Base-by-base conservation (phyloP, 2,888 invertebrate species). In the Clitarchus hookeri region DNA sequence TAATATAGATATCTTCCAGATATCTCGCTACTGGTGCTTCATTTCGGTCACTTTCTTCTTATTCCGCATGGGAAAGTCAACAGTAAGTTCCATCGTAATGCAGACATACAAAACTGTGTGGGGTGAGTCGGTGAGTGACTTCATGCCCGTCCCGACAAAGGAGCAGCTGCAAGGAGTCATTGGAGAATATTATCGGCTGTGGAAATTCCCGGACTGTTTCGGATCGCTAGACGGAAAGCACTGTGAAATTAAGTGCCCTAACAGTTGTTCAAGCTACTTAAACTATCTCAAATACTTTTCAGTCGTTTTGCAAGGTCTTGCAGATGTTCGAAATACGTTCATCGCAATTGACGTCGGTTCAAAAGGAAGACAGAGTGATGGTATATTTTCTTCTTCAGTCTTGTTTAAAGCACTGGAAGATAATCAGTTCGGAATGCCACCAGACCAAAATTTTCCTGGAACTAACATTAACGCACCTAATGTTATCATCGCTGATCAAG, bases 161-260 rank as follows among this genome's bases (percentile, higher is more conserved):
- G 82, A 82, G 44, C 16, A 82, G 27, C n/a, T 82, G 27, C 44
- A 82, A 12, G 44, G 19, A n/a, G 44, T 82, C 8, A 4, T 44
- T 36, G 44, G 26, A 36, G 82, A 25, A 8, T 82, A 82, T 82
- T 19, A 44, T 25, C 44, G 83, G 12, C n/a, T 44, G 83, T 83
- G 83, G 83, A 44, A 44, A 44, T 44, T 44, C 44, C 83, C 44
- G 8, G 6, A 83, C 13, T 83, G 83, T 44, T 25, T 83, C 23
- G 83, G 83, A 83, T 25, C 27, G 6, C 44, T 36, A 36, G 83
- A 83, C 44, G 83, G 83, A 12, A 83, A 83, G 48, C 83, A 83
- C 48, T 48, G 48, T 48, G 12, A 48, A 26, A 44, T 83, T 44
- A 83, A 83, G 48, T 44, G 83, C 8, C 83, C 83, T 44, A 27